Conservation (phyloP, 2,888 invertebrate species). For the Tuta absoluta region DNA sequence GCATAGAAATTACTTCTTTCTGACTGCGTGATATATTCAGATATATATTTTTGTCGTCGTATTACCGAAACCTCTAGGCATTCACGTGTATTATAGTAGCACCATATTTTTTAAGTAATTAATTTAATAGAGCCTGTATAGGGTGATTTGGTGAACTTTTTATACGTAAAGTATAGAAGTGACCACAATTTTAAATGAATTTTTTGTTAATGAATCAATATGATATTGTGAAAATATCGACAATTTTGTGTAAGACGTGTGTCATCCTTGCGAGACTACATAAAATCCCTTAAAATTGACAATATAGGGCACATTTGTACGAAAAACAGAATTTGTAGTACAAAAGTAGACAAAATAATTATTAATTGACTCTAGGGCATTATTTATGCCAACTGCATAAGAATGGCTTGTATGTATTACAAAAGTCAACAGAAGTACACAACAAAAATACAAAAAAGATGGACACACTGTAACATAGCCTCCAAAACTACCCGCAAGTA, state of each 20-base stretch:
- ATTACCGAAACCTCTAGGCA: not conserved
- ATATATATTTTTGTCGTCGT: not conserved
- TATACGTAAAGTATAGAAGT: not conserved
- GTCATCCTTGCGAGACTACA: constrained; percentile 4
- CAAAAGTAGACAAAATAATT: not conserved
- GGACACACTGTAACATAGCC: constrained; percentile 13
- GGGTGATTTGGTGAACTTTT: constrained; percentile 6
- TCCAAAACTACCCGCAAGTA: not conserved
- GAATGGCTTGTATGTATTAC: too few species aligned
- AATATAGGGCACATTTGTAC: not conserved
- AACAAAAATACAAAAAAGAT: not conserved
- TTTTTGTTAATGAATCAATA: not conserved
- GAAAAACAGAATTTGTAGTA: not conserved
- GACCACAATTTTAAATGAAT: constrained; percentile 5
- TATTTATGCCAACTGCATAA: too few species aligned
- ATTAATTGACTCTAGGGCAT: too few species aligned
- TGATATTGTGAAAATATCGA: not conserved
- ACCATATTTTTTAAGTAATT: constrained; percentile 2
- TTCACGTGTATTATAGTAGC: constrained; percentile 12
- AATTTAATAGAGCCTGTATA: constrained; percentile 12
- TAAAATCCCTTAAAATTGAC: not conserved
- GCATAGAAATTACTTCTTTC: not conserved
- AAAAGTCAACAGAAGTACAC: not conserved
- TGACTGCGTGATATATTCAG: not conserved
- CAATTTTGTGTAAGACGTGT: not conserved